phyloP scores from a whole-genome alignment of 2,888 invertebrate species.

The Dusona sp. region DNA sequence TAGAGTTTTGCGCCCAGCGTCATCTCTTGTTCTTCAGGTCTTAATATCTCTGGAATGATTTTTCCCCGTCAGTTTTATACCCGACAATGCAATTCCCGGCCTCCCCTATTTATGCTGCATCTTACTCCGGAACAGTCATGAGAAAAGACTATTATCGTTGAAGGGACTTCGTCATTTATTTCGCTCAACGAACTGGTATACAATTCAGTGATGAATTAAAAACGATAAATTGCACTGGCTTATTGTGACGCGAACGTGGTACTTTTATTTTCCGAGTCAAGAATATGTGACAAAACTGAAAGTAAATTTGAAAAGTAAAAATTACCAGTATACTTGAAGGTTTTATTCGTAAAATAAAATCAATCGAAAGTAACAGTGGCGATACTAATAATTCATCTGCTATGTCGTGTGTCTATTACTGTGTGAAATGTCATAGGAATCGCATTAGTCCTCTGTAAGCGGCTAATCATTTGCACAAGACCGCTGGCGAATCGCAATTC shows the following conservation, averaged over 20 bases:
- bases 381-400: too few species aligned
- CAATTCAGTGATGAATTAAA: neutral
- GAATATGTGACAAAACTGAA: neutral
- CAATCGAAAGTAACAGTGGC: neutral
- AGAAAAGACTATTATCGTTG: conserved; percentile 35
- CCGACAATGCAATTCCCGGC: conserved; percentile 49
- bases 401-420: too few species aligned
- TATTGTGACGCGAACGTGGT: neutral
- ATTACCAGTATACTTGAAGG: neutral
- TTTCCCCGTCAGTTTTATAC: conserved; percentile 35
- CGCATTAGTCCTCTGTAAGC: neutral
- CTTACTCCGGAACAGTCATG: conserved; percentile 55
- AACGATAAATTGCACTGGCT: neutral
- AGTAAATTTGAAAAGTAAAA: too few species aligned
- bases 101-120: conserved; percentile 35
- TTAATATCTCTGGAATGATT: conserved; percentile 49
- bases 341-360: neutral
- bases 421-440: neutral
- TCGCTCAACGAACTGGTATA: neutral
- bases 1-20: conserved; percentile 4
- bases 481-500: neutral
- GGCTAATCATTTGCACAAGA: neutral
- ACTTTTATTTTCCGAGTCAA: neutral
- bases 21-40: conserved; percentile 26
- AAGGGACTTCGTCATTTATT: conserved; percentile 29